phyloP scores from a whole-genome alignment of 1,140 invertebrate species.

The Drosophila carrolli region DNA sequence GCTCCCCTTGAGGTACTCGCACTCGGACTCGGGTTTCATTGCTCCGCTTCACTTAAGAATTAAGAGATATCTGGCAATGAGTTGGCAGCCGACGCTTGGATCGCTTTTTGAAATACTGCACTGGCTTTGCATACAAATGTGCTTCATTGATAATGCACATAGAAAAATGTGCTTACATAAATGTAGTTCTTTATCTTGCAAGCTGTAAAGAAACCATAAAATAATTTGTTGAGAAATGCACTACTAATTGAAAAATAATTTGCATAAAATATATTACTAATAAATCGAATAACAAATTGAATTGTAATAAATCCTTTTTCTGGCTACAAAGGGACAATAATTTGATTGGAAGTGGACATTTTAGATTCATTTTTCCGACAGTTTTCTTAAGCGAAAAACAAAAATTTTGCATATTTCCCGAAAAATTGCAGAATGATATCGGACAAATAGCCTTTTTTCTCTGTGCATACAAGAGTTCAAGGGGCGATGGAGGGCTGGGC shows the following conservation, averaged over 20 bases:
- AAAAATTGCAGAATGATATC: neutral
- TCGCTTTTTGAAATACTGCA: slow-evolving; percentile 41
- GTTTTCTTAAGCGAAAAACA: neutral
- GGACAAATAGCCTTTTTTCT: neutral
- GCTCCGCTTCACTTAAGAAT: slow-evolving; percentile 66
- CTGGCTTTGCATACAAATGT: slow-evolving; percentile 37
- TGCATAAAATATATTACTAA: too few species aligned
- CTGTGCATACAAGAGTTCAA: neutral
- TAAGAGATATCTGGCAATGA: slow-evolving; percentile 61
- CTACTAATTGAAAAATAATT: too few species aligned
- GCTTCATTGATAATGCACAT: slow-evolving; percentile 31
- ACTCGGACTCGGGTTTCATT: slow-evolving; percentile 12
- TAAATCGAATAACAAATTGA: too few species aligned
- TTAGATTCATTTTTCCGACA: too few species aligned
- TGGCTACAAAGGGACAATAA: too few species aligned
- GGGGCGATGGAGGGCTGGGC: slow-evolving; percentile 1
- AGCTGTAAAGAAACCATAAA: too few species aligned
- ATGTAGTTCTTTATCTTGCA: too few species aligned
- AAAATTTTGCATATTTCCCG: neutral
- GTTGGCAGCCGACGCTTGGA: slow-evolving; percentile 15
- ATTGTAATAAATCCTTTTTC: too few species aligned
- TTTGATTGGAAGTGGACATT: too few species aligned
- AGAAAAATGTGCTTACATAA: neutral
- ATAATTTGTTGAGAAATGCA: too few species aligned
- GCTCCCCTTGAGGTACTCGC: slow-evolving; percentile 2